Percentiles rank a stretch among this genome's conserved stretches.
These are phyloP conservation scores for Cantharis lateralis DNA, from an alignment of 2,888 invertebrate species.

Conservation along the genomic window DNA sequence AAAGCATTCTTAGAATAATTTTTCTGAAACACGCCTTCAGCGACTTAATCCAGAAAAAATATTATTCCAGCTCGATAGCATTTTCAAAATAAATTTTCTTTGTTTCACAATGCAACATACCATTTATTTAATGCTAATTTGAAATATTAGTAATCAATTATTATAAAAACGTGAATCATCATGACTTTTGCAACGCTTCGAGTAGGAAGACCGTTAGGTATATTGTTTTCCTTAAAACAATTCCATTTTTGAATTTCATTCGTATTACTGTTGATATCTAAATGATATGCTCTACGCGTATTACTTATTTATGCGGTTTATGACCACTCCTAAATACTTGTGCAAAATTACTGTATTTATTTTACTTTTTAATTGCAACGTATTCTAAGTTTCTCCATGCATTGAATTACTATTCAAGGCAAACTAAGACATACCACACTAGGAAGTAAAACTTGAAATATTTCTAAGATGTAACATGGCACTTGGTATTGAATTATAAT, in stretches of 20 bases:
- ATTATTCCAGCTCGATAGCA: not conserved
- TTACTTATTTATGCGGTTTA: not conserved
- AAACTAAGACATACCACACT: not conserved
- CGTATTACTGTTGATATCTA: not conserved
- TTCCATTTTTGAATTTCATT: not conserved
- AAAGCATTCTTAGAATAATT: not conserved
- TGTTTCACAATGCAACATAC: not conserved
- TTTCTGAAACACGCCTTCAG: not conserved
- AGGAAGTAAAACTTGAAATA: not conserved
- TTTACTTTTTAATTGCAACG: slow-evolving; percentile 4
- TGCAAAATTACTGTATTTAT: slow-evolving; percentile 11
- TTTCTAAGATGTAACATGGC: not conserved
- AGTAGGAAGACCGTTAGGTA: not conserved
- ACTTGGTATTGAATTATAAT: not conserved
- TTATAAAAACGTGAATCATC: not conserved
- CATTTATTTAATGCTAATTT: not conserved
- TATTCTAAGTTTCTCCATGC: not conserved
- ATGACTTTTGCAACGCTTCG: not conserved
- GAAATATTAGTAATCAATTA: not conserved
- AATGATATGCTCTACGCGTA: not conserved
- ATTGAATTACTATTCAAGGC: not conserved
- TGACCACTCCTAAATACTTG: slow-evolving; percentile 15
- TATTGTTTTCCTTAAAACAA: not conserved
- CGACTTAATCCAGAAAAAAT: not conserved
- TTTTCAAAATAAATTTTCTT: not conserved